These are phyloP conservation scores for Turritopsis dohrnii DNA, from an alignment of 30 jellyfish, hydroid and myxozoan genomes.

Conservation along the genomic window DNA sequence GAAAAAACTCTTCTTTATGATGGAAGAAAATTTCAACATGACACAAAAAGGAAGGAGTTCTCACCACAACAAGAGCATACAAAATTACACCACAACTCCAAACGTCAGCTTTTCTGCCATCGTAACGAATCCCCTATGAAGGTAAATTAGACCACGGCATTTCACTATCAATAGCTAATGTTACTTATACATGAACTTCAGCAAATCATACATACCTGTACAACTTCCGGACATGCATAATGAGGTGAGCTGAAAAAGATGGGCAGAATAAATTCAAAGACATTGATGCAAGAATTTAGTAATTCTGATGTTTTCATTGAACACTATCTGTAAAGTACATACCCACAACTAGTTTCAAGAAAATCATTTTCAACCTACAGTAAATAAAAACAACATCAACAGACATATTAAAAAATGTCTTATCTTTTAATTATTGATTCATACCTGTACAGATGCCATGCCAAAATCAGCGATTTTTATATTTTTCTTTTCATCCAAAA, in stretches of 20 bases:
- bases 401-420: background rate
- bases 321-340: slow-evolving; percentile 11
- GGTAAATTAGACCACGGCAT: too few relatives aligned
- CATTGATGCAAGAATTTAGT: background rate
- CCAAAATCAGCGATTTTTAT: slow-evolving; percentile 97
- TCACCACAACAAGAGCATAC: slow-evolving; percentile 85
- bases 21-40: background rate
- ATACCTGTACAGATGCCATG: slow-evolving; percentile 97
- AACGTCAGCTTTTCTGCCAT: slow-evolving; percentile 90
- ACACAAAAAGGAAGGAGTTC: slow-evolving; percentile 3
- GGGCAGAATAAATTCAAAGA: background rate
- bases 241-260: slow-evolving; percentile 78
- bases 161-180: background rate
- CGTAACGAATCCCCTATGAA: slow-evolving; percentile 83
- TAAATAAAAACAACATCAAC: slow-evolving; percentile 1
- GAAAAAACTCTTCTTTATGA: background rate
- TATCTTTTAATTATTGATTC: background rate
- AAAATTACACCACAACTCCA: slow-evolving; percentile 98
- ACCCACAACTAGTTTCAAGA: slow-evolving; percentile 98
- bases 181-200: background rate
- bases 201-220: slow-evolving; percentile 51
- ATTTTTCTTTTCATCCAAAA: slow-evolving; percentile 76
- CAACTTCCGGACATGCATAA: slow-evolving; percentile 97
- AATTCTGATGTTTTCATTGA: background rate
- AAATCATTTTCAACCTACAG: slow-evolving; percentile 72